A percentile compares a stretch with the other conserved stretches of the same genome.
These are phyloP conservation scores for Sebastes hubbsi DNA, from an alignment of 2,797 vertebrate genomes.

Conservation along the genomic window DNA sequence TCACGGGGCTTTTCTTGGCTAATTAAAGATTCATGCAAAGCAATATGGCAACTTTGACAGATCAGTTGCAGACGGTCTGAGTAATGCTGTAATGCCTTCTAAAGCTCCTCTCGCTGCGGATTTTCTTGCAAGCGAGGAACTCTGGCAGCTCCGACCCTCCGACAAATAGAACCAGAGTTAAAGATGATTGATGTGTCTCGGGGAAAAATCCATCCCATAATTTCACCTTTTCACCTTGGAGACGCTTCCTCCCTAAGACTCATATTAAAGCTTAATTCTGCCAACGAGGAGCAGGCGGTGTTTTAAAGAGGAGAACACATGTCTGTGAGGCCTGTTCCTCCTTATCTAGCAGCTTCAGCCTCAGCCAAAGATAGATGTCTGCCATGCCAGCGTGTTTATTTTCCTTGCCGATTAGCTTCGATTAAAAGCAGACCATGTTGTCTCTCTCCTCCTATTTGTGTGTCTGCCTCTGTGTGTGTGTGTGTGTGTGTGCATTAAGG, in stretches of 20 bases:
- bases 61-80: conserved; percentile 59
- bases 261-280: conserved; percentile 73
- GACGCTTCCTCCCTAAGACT: conserved; percentile 63
- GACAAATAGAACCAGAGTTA: conserved; percentile 61
- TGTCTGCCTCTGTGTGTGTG: conserved; percentile 68
- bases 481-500: conserved; percentile 74
- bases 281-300: conserved; percentile 72
- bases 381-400: conserved; percentile 76
- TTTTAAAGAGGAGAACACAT: conserved; percentile 69
- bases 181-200: conserved; percentile 71
- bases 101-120: conserved; percentile 40
- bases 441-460: conserved; percentile 70
- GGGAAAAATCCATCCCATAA: conserved; percentile 74
- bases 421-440: conserved; percentile 81
- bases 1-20: conserved; percentile 51
- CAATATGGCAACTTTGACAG: conserved; percentile 65
- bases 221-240: conserved; percentile 77
- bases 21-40: conserved; percentile 73
- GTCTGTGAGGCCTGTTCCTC: conserved; percentile 73
- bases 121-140: conserved; percentile 30
- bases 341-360: conserved; percentile 75
- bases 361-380: conserved; percentile 75
- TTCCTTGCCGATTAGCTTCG: conserved; percentile 80
- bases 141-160: conserved; percentile 51
- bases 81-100: conserved; percentile 50